Evolutionary conservation across 2,888 invertebrate genomes (phyloP).

Genomic region (Celastrina argiolus): DNA sequence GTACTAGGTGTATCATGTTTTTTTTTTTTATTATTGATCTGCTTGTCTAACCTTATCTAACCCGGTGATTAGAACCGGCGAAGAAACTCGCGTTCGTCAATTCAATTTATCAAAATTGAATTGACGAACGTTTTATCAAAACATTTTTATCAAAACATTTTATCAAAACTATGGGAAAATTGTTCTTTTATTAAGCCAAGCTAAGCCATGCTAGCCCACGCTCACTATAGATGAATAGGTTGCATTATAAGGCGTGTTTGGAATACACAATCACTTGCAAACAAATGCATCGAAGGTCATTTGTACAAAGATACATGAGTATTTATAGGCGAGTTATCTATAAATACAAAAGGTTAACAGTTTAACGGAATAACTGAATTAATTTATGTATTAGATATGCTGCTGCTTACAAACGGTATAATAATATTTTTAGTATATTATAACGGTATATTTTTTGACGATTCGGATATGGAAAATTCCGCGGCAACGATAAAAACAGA

Average conservation of each 20-base stretch:
- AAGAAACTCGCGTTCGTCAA: no score
- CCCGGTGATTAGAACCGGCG: no score
- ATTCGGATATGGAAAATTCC: background rate
- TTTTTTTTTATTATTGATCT: no score
- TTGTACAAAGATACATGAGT: background rate
- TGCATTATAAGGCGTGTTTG: slow-evolving; percentile 4
- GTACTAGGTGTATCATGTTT: no score
- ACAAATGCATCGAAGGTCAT: slow-evolving; percentile 20
- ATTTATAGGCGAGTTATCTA: slow-evolving; percentile 18
- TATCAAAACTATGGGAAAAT: no score
- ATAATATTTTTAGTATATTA: no score
- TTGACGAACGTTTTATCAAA: no score
- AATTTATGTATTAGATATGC: background rate
- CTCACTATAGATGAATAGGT: background rate
- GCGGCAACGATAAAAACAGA: background rate
- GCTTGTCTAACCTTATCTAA: no score
- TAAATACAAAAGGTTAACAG: slow-evolving; percentile 17
- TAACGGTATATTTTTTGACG: background rate
- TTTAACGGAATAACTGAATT: background rate
- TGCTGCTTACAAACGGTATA: background rate
- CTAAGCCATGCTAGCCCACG: background rate
- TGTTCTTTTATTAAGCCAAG: no score
- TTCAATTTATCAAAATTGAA: no score
- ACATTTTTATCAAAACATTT: no score
- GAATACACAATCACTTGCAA: slow-evolving; percentile 13